Conservation (phyloP, 2,888 invertebrate species). For the Drosophila fulvimacula region DNA sequence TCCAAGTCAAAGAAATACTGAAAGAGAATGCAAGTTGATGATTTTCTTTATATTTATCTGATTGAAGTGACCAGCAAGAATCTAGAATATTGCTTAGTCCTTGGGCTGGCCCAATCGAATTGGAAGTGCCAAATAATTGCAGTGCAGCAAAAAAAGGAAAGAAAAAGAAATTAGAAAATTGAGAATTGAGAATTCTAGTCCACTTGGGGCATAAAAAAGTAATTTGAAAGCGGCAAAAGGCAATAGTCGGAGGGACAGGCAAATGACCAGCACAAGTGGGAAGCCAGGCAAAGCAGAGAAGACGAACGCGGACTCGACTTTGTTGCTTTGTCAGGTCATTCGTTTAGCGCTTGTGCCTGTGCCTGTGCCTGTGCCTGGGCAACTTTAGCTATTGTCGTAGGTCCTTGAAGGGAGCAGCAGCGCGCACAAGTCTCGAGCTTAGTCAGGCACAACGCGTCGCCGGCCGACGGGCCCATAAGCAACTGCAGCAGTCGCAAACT, state of each 20-base stretch:
- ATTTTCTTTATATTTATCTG: neutral
- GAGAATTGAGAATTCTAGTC: constrained; percentile 33
- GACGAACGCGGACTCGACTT: constrained; percentile 25
- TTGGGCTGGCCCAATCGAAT: neutral
- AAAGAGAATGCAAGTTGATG: neutral
- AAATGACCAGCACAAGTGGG: constrained; percentile 24
- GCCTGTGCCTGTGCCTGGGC: constrained; percentile 28
- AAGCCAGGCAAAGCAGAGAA: constrained; percentile 12
- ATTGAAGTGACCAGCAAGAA: neutral
- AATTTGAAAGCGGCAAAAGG: constrained; percentile 43
- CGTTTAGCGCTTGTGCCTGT: constrained; percentile 26
- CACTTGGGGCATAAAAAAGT: constrained; percentile 43
- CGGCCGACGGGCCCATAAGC: constrained; percentile 32
- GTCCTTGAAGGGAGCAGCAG: constrained; percentile 62
- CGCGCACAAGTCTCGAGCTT: constrained; percentile 39
- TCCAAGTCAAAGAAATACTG: neutral
- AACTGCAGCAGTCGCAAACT: constrained; percentile 33
- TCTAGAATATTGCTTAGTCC: constrained; percentile 2
- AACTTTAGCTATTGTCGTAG: constrained; percentile 76
- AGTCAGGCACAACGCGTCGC: constrained; percentile 44
- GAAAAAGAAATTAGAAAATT: constrained; percentile 16
- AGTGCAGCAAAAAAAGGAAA: neutral
- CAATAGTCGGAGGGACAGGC: constrained; percentile 19
- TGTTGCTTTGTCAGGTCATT: constrained; percentile 60
- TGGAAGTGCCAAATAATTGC: constrained; percentile 17